Evolutionary conservation across 2,113 vertebrate genomes (phyloP).

Genomic region (Phyllostomus discolor): DNA sequence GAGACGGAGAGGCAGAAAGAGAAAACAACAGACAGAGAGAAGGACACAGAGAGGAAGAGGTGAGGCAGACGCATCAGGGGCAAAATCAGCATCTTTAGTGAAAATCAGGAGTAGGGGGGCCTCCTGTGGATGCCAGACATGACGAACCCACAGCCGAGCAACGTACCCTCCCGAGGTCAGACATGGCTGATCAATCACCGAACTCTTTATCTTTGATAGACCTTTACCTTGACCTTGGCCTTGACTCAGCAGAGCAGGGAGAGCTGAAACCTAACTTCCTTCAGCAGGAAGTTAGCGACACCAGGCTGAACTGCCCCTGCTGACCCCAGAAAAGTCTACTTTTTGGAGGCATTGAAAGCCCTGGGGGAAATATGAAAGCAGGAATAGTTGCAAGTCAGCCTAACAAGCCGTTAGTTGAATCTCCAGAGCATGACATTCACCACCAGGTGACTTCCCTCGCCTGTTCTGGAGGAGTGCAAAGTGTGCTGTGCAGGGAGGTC

Average conservation of each 20-base stretch:
- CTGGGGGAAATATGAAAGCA: background rate
- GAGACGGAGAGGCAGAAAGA: background rate
- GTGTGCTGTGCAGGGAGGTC: too few relatives aligned
- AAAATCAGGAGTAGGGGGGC: background rate
- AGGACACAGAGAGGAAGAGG: background rate
- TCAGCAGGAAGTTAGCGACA: background rate
- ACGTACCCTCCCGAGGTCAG: accelerated
- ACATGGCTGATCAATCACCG: accelerated
- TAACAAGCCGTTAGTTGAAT: background rate
- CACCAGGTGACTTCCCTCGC: background rate
- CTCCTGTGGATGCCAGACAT: too few relatives aligned
- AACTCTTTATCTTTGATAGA: background rate
- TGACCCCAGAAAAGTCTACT: background rate
- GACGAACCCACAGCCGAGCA: background rate
- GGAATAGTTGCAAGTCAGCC: background rate
- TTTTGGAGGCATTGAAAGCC: background rate
- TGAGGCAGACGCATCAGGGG: background rate
- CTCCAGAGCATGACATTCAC: background rate
- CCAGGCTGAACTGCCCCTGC: background rate
- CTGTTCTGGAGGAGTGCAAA: too few relatives aligned
- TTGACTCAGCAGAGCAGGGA: background rate
- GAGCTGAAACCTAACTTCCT: background rate
- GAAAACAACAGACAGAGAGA: background rate
- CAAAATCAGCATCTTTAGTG: background rate
- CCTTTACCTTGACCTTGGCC: background rate